Base-by-base conservation (phyloP, 2,113 vertebrate genomes). In the Campylomormyrus tamandua region DNA sequence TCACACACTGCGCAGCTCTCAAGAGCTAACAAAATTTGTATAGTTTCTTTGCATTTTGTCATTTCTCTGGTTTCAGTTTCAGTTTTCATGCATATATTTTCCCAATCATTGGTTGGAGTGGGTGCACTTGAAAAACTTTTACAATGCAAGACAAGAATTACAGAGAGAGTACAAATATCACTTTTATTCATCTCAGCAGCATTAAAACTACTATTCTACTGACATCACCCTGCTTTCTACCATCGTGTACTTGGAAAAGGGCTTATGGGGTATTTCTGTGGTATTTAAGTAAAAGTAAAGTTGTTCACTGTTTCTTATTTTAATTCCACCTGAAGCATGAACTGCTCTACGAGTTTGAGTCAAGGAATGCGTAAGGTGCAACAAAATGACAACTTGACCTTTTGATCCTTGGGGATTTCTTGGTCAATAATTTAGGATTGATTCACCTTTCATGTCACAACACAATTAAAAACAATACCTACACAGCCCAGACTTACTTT, bases 351-450 rank as follows among this genome's bases (percentile, higher is more conserved):
- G 35, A 35, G 35, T 39, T 17, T 39, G 70, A 35, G 17, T 35
- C 70, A 19, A 80, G 13, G 9, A 42, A 80, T 42, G 27, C 10
- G 0, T 27, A 31, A 70, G 62, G 45, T 17, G 8, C 49, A 21
- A 13, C 5, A 66, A 53, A 42, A 53, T 24, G 49, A 83, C 31
- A 42, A 35, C 31, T 39, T 42, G 48, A 70, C 62, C 49, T 39
- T 24, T 10, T 74, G 39, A 77, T 83, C 70, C 88, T 89, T 24
- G 49, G 39, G 88, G 49, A 74, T 53, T 89, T 89, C 66, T 80
- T 39, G 15, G 88, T 89, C 49, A 83, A 83, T 89, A 83, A 56
- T 83, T 89, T 53, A 66, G 27, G 88, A 80, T 89, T 53, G 88
- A 89, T 45, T 89, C 66, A 52, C 27, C 48, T 27, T 48, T 21